Conservation (phyloP, 2,888 invertebrate genomes). For the Drosophila fungiperda region DNA sequence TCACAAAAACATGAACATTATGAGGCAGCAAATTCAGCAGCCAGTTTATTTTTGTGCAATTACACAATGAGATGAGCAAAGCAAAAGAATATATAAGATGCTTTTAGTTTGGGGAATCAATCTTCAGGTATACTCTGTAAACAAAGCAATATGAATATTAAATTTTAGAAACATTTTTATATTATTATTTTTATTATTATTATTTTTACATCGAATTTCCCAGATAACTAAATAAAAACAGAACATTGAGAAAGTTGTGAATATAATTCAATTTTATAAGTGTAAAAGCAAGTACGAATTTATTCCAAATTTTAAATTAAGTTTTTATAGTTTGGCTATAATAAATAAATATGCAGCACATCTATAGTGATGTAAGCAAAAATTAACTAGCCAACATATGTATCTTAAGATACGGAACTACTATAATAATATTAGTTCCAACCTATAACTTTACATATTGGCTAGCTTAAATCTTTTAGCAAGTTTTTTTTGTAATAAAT, state of each 20-base stretch:
- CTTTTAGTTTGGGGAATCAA: neutral
- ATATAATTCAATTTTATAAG: neutral
- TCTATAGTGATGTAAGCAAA: neutral
- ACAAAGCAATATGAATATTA: neutral
- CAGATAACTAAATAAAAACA: neutral
- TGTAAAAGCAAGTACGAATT: no score
- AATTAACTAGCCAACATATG: neutral
- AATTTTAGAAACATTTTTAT: neutral
- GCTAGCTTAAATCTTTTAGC: neutral
- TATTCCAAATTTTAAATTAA: neutral
- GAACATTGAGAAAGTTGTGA: neutral
- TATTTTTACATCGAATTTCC: no score
- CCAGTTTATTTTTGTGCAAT: conserved; percentile 76
- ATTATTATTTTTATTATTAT: no score
- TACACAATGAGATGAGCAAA: conserved; percentile 60
- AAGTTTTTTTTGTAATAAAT: neutral
- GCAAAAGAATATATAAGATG: conserved; percentile 24
- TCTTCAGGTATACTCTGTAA: neutral
- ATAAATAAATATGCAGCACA: neutral
- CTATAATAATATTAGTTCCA: neutral
- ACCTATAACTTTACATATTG: neutral
- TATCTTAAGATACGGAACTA: neutral
- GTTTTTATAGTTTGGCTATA: neutral
- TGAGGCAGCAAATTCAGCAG: conserved; percentile 21
- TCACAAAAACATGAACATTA: neutral